Evolutionary conservation across 2,888 invertebrate genomes (phyloP).

Genomic region (Calameuta pallipes): DNA sequence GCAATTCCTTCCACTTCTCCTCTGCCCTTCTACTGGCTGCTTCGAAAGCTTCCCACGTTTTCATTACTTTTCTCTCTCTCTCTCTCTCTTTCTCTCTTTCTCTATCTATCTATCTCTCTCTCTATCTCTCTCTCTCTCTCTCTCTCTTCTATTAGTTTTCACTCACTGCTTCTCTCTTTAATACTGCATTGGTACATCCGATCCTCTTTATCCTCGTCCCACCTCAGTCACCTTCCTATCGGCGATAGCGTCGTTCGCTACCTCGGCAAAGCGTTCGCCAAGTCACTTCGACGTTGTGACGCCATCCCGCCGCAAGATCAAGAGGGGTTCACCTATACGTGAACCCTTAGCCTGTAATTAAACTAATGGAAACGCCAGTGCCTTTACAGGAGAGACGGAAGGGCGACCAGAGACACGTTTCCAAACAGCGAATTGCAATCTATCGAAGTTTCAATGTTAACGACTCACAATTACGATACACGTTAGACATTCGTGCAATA

Average conservation of each 20-base stretch:
- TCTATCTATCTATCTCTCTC: background rate
- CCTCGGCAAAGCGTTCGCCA: background rate
- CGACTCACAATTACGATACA: background rate
- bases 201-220: background rate
- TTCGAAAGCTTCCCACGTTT: background rate
- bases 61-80: conserved; percentile 2
- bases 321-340: background rate
- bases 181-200: background rate
- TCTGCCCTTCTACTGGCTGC: background rate
- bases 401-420: background rate
- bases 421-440: conserved; percentile 33
- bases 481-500: too few species aligned
- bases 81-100: conserved; percentile 4
- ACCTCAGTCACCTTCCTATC: background rate
- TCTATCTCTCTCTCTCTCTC: background rate
- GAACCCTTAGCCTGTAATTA: conserved; percentile 46
- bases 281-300: background rate
- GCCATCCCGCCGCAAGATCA: background rate
- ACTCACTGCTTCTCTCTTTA: background rate
- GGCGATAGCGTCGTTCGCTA: too few species aligned
- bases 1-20: background rate
- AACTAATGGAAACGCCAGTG: conserved; percentile 54
- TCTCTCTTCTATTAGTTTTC: background rate
- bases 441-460: conserved; percentile 32
- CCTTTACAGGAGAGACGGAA: conserved; percentile 31